Base-by-base conservation (phyloP, 1,140 invertebrate species). In the Geopemphigus sp. region DNA sequence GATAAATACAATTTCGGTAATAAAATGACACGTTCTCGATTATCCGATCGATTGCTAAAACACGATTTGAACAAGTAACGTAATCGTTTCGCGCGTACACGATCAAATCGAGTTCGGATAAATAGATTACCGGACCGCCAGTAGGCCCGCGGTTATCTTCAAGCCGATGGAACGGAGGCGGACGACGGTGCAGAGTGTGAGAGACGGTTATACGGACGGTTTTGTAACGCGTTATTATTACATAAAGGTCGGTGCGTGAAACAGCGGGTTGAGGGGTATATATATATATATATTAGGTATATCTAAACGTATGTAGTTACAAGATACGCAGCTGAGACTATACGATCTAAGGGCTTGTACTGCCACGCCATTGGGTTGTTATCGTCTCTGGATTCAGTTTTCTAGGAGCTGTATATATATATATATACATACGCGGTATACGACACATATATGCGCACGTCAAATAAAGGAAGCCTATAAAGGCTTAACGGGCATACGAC, bases 401-500 rank as follows among this genome's bases (percentile, higher is more conserved):
- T 59, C 73, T 19, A 1, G 6, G 24, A 10, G 5, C 17, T 22
- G 17, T n/a, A 39, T 73, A 56, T 56, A 56, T 72, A 56, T n/a
- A n/a, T n/a, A 39, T 8, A 39, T 8, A 39, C 32, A 39, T 8
- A 8, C 32, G 32, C 32, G 22, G 11, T 73, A 56, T 56, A 56
- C 14, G 14, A 73, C n/a, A n/a, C 29, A 74, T 17, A 68, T n/a
- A 22, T 29, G 47, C n/a, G 19, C 64, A 53, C 54, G 73, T 76
- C 53, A 5, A 45, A 76, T 76, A 76, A 61, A 59, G 73, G 73
- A 76, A 59, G 73, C 73, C 56, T 29, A 47, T 76, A 76, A 76
- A 76, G 54, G 73, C 73, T 76, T 76, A 76, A 61, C 73, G 73
- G 56, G 73, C 32, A 59, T 59, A 59, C 73, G 73, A 76, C 73